Conservation (phyloP, 2,888 invertebrate genomes). For the Copidosoma aretas region DNA sequence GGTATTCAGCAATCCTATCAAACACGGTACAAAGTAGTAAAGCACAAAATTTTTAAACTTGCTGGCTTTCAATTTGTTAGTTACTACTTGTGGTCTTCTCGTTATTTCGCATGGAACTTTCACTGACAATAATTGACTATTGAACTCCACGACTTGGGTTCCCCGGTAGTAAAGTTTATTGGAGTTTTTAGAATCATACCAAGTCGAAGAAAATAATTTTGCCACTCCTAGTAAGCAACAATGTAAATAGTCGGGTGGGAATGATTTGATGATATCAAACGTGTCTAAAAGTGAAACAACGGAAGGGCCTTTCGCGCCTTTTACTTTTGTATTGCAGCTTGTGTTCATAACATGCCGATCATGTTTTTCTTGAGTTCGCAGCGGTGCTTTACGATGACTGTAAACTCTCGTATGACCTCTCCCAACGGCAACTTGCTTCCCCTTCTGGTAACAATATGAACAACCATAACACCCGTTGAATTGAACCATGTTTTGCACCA, state of each 20-base stretch:
- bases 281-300: conserved; percentile 10
- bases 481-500: conserved; percentile 20
- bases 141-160: conserved; percentile 7
- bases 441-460: conserved; percentile 32
- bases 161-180: conserved; percentile 23
- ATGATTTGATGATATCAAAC: conserved; percentile 31
- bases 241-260: background rate
- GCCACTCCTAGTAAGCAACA: conserved; percentile 30
- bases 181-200: conserved; percentile 26
- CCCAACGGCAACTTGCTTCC: conserved; percentile 21
- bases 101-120: conserved; percentile 26
- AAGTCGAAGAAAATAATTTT: conserved; percentile 9
- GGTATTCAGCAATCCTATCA: conserved; percentile 27
- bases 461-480: conserved; percentile 35
- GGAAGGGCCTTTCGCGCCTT: conserved; percentile 32
- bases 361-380: conserved; percentile 16
- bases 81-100: conserved; percentile 11
- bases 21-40: conserved; percentile 36
- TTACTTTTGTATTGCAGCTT: too few species aligned
- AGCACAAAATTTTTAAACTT: conserved; percentile 35
- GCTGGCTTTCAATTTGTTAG: conserved; percentile 31
- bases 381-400: conserved; percentile 5
- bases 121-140: conserved; percentile 16
- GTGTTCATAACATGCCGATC: conserved; percentile 1
- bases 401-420: conserved; percentile 25